Evolutionary conservation across 2,113 vertebrate genomes (phyloP), one percentile per base, ranked within the genome.

Genomic region (Pyxicephalus adspersus): DNA sequence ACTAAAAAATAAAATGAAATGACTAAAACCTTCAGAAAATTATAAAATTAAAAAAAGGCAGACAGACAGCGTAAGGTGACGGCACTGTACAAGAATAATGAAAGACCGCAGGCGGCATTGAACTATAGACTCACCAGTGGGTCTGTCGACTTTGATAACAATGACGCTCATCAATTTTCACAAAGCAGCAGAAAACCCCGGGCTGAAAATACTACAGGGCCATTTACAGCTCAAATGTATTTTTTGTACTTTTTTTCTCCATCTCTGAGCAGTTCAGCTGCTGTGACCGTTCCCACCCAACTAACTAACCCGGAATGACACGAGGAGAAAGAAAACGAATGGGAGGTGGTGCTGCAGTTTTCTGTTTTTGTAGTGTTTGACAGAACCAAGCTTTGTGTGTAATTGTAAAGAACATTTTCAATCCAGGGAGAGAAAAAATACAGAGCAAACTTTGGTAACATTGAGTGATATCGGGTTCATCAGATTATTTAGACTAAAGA

Each of bases 101-200:
- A 86, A 86, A 85, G 84, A 66, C 83, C 83, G 0, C 73, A 85
- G 87, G 84, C 86, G 64, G 68, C 1, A 0, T 80, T 84, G 85
- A 86, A 18, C 87, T 86, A 84, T 79, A 84, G 84, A 84, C 84
- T 83, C 87, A 83, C 83, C 83, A 54, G 60, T n/a, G 80, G 38
- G 83, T 83, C 87, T 89, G 89, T 89, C 88, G 85, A 85, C 84
- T 85, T 83, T 70, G 83, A 90, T 89, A 90, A 91, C 90, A 87
- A 87, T 85, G 87, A 85, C 85, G 87, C 83, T 83, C 88, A 86
- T 89, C 90, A 89, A 85, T 84, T 85, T 75, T 88, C 86, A 84
- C 82, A 87, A 80, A 88, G 88, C 65, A 84, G 87, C 87, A 89
- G 86, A 82, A 85, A 9, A 45, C 38, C 83, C 70, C 0, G 83